phyloP scores from a whole-genome alignment of 2,113 vertebrate genomes.

The Datnioides undecimradiatus region DNA sequence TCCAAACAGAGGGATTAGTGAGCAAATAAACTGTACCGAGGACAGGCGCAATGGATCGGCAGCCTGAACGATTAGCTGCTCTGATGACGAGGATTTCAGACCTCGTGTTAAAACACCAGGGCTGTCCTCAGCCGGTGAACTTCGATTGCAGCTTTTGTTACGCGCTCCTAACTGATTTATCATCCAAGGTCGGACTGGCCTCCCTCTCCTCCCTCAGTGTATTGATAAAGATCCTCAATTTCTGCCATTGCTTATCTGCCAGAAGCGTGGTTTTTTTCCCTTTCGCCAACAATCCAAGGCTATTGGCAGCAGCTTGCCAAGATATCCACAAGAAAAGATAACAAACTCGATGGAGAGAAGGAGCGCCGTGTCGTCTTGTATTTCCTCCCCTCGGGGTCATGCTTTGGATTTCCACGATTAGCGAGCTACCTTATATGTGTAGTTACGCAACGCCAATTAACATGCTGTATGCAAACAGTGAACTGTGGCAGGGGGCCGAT shows the following conservation, averaged over 20 bases:
- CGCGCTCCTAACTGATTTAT: constrained; percentile 43
- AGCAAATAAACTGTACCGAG: neutral
- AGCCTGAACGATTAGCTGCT: neutral
- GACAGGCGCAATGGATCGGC: neutral
- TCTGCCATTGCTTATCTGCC: constrained; percentile 73
- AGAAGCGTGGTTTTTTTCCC: constrained; percentile 46
- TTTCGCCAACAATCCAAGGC: constrained; percentile 52
- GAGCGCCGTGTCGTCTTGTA: neutral
- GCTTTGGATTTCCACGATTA: constrained; percentile 53
- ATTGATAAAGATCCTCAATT: constrained; percentile 74
- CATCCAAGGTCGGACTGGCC: constrained; percentile 54
- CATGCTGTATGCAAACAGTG: constrained; percentile 16
- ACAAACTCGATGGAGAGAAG: constrained; percentile 35
- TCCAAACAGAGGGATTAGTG: neutral
- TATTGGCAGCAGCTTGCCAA: constrained; percentile 63
- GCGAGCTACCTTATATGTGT: constrained; percentile 25
- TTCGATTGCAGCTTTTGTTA: constrained; percentile 18
- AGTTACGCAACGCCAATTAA: constrained; percentile 43
- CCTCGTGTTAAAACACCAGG: constrained; percentile 15
- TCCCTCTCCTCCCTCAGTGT: constrained; percentile 39
- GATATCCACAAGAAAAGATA: constrained; percentile 61
- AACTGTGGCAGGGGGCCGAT: constrained; percentile 20
- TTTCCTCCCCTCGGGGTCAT: constrained; percentile 15
- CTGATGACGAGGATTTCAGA: constrained; percentile 8
- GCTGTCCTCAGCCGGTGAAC: neutral